Percentiles rank a stretch among this genome's conserved stretches.
Evolutionary conservation across 2,113 vertebrate species (phyloP).

Genomic region (Paramormyrops kingsleyae): DNA sequence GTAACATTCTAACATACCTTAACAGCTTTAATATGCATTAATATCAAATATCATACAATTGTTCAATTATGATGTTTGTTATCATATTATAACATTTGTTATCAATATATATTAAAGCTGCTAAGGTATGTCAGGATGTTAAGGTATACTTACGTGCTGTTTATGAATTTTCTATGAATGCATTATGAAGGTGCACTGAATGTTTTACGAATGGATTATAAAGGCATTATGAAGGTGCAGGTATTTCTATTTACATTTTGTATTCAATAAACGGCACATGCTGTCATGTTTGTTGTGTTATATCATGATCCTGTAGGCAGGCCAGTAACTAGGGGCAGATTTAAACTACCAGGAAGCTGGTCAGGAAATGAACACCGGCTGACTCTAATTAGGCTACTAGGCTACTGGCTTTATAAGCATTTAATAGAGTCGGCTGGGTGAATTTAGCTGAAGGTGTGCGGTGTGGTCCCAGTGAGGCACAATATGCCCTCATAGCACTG

Average conservation of each 20-base stretch:
- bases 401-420: background rate
- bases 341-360: background rate
- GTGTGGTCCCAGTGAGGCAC: background rate
- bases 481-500: background rate
- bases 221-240: background rate
- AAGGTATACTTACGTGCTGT: too few species aligned
- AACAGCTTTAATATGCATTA: too few species aligned
- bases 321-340: background rate
- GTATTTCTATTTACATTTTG: background rate
- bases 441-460: background rate
- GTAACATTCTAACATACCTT: too few species aligned
- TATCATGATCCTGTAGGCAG: background rate
- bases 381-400: background rate
- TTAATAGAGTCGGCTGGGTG: background rate
- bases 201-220: too few species aligned
- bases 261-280: background rate
- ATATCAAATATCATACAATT: too few species aligned
- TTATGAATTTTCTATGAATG: too few species aligned
- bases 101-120: too few species aligned
- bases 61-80: too few species aligned
- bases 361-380: background rate
- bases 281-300: background rate
- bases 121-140: too few species aligned
- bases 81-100: too few species aligned
- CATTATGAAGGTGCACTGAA: too few species aligned